Evolutionary conservation across 1,140 invertebrate species (phyloP).

Genomic region (Diuraphis noxia): DNA sequence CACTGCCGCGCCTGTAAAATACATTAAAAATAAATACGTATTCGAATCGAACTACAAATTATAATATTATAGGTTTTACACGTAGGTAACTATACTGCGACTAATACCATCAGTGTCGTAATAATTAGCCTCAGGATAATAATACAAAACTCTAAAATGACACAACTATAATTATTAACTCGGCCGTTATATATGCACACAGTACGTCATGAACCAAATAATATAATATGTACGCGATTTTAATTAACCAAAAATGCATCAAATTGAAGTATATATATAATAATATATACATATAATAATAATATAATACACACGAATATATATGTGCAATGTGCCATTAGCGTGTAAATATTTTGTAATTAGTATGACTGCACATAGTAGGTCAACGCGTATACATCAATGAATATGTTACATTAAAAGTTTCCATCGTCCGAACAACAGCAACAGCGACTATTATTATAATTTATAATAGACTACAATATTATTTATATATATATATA

Average conservation of each 20-base stretch:
- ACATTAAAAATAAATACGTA: neutral
- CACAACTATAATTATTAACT: constrained; percentile 5
- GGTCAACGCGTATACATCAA: constrained; percentile 23
- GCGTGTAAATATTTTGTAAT: neutral
- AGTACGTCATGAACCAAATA: no score
- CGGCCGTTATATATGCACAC: neutral
- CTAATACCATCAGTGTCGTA: neutral
- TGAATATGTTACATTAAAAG: neutral
- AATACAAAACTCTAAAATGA: neutral
- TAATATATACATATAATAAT: neutral
- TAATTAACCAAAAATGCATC: neutral
- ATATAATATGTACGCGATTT: neutral
- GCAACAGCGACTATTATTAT: neutral
- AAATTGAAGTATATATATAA: neutral
- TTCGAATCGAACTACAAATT: neutral
- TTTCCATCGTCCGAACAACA: neutral
- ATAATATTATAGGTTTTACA: neutral
- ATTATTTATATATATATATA: neutral
- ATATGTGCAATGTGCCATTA: neutral
- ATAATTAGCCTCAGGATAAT: neutral
- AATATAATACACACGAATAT: neutral
- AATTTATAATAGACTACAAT: neutral
- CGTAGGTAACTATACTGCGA: no score
- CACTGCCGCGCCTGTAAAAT: neutral
- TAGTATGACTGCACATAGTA: neutral